Evolutionary conservation across 1,140 invertebrate species (phyloP).

Genomic region (Spodoptera frugiperda): DNA sequence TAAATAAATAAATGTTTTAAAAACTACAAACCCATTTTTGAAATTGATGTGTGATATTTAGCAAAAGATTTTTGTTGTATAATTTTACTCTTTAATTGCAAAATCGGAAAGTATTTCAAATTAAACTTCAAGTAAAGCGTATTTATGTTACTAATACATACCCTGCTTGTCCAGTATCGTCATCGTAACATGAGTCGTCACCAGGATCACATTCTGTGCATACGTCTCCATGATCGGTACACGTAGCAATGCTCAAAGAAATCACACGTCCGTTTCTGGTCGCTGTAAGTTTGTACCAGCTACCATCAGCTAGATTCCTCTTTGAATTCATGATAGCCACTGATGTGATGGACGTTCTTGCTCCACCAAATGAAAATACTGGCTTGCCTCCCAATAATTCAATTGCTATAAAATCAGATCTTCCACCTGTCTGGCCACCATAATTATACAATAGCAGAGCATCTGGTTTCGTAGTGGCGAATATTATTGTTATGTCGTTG

Average conservation of each 20-base stretch:
- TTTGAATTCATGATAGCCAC: constrained; percentile 89
- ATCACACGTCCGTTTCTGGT: constrained; percentile 95
- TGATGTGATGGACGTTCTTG: constrained; percentile 93
- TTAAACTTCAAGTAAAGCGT: not conserved
- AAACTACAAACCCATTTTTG: not conserved
- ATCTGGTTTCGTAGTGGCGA: constrained; percentile 95
- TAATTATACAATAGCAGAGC: constrained; percentile 96
- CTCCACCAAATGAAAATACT: constrained; percentile 95
- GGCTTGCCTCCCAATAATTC: constrained; percentile 94
- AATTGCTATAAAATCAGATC: constrained; percentile 96
- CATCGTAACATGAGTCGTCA: constrained; percentile 92
- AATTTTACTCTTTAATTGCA: too few relatives aligned
- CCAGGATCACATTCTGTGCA: constrained; percentile 95
- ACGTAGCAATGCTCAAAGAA: constrained; percentile 93
- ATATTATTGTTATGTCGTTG: constrained; percentile 96
- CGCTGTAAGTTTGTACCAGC: constrained; percentile 96
- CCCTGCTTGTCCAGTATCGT: constrained; percentile 94
- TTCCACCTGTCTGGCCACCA: constrained; percentile 93
- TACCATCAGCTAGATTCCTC: constrained; percentile 92
- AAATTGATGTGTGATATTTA: too few relatives aligned
- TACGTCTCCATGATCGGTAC: constrained; percentile 93
- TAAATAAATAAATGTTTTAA: constrained; percentile 35
- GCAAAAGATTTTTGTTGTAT: too few relatives aligned
- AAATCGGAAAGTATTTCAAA: too few relatives aligned
- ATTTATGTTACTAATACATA: constrained; percentile 71